Evolutionary conservation across 2,113 vertebrate genomes (phyloP).

Genomic region (Rousettus leschenaultii): DNA sequence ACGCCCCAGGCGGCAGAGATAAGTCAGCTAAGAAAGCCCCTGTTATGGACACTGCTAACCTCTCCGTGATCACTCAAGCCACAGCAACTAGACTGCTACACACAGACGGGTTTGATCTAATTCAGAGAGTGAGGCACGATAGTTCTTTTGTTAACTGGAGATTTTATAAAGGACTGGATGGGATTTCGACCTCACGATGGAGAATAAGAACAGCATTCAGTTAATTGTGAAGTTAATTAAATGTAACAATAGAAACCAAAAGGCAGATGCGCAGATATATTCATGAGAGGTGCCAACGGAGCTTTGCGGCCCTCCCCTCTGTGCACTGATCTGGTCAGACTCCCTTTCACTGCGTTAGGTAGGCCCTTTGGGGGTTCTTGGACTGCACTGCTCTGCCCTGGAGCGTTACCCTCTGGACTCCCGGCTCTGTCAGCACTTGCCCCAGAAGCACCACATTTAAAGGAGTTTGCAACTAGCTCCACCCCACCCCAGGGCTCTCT

Average conservation of each 20-base stretch:
- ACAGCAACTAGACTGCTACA: not conserved
- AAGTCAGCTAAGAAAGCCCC: not conserved
- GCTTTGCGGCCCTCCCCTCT: accelerated
- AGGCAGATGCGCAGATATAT: accelerated
- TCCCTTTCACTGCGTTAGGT: accelerated
- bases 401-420: not conserved
- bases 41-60: accelerated
- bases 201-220: not conserved
- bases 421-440: accelerated
- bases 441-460: accelerated
- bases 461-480: not conserved
- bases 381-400: not conserved
- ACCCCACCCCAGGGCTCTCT: not conserved
- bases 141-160: not conserved
- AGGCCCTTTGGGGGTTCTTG: not conserved
- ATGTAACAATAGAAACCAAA: not conserved
- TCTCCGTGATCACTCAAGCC: not conserved
- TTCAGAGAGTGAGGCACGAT: not conserved
- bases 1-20: not conserved
- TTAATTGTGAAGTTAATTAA: not conserved
- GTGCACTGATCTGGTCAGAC: not conserved
- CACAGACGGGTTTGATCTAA: not conserved
- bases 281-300: not conserved
- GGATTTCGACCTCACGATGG: not conserved
- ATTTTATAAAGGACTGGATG: not conserved